Conservation (phyloP, 2,113 vertebrate genomes). For the Euleptes europaea region DNA sequence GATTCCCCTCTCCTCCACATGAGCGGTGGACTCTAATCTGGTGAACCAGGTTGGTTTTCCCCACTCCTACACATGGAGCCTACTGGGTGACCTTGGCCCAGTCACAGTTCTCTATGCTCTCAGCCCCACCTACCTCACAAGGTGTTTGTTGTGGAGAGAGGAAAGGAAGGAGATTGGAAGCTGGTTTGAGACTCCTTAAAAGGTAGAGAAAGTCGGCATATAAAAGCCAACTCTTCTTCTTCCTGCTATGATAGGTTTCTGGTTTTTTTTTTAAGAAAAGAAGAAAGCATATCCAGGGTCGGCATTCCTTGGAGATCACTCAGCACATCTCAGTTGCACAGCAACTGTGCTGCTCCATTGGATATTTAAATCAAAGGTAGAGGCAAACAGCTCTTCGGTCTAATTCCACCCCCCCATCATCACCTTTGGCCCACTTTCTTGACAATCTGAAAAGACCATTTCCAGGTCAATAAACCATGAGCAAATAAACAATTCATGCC, state of each 20-base stretch:
- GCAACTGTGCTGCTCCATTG: background rate
- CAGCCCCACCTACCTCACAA: too few relatives aligned
- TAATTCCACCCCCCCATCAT: background rate
- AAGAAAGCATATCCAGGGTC: background rate
- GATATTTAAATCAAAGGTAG: background rate
- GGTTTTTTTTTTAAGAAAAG: background rate
- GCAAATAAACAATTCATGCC: background rate
- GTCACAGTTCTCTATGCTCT: too few relatives aligned
- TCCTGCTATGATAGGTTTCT: background rate
- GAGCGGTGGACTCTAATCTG: too few relatives aligned
- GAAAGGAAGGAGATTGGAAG: too few relatives aligned
- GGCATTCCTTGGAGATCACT: background rate
- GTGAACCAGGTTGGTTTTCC: too few relatives aligned
- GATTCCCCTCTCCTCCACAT: too few relatives aligned
- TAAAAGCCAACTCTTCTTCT: too few relatives aligned
- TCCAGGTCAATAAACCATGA: background rate
- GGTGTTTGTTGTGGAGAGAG: too few relatives aligned
- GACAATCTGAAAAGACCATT: background rate
- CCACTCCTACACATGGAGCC: too few relatives aligned
- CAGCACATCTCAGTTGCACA: background rate
- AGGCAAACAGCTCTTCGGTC: conserved; percentile 15
- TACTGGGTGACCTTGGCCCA: too few relatives aligned
- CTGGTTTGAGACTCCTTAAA: too few relatives aligned
- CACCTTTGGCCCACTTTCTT: conserved; percentile 35
- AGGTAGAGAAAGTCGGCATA: too few relatives aligned